Evolutionary conservation across 2,888 invertebrate genomes (phyloP).

Genomic region (Electrophaes corylata): DNA sequence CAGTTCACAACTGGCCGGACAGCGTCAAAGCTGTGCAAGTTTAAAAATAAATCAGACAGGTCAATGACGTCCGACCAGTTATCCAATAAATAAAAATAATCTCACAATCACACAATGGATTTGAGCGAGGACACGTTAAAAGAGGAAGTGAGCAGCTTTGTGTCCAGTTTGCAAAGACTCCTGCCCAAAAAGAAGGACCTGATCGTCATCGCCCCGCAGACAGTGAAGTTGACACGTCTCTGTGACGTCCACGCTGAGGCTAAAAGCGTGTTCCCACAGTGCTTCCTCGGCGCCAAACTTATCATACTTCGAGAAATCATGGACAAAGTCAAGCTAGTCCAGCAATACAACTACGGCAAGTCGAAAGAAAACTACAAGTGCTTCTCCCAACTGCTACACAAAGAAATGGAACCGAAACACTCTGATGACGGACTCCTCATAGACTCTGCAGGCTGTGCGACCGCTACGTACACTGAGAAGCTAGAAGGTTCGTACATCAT

Average conservation of each 20-base stretch:
- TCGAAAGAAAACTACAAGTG: conserved; percentile 67
- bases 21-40: conserved; percentile 51
- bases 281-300: conserved; percentile 73
- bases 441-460: conserved; percentile 70
- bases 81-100: conserved; percentile 57
- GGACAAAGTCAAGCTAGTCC: conserved; percentile 70
- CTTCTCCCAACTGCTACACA: conserved; percentile 66
- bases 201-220: conserved; percentile 55
- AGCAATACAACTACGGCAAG: conserved; percentile 73
- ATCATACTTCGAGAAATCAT: conserved; percentile 65
- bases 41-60: conserved; percentile 71
- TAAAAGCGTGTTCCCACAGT: conserved; percentile 73
- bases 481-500: conserved; percentile 64
- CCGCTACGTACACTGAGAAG: conserved; percentile 67
- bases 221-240: conserved; percentile 56
- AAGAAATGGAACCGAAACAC: conserved; percentile 66
- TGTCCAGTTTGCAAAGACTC: conserved; percentile 65
- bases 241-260: conserved; percentile 72
- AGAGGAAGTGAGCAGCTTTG: conserved; percentile 69
- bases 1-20: conserved; percentile 66
- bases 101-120: conserved; percentile 66
- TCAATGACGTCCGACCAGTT: conserved; percentile 73
- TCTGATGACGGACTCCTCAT: conserved; percentile 64
- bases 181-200: conserved; percentile 73
- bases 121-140: conserved; percentile 70